A percentile compares a stretch with the other conserved stretches of the same genome.
These are phyloP conservation scores for Tylochromis polylepis DNA, from an alignment of 2,113 vertebrate genomes.

Conservation along the genomic window DNA sequence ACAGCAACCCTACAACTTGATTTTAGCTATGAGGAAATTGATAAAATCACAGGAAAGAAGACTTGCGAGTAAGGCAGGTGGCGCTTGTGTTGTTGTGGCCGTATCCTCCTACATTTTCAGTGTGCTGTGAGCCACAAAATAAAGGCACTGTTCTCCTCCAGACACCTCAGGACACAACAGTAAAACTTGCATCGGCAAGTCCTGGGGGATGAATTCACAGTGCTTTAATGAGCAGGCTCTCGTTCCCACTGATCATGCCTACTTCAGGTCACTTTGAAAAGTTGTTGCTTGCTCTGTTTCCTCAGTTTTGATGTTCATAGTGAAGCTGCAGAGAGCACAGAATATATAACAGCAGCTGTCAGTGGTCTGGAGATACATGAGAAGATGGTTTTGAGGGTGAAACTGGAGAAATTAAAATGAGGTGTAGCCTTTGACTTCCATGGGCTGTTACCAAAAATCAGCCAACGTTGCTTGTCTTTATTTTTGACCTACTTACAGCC, in stretches of 20 bases:
- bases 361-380: background rate
- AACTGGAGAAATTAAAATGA: background rate
- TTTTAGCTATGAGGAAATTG: background rate
- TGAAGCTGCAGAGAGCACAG: background rate
- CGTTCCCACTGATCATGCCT: background rate
- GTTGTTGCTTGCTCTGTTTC: background rate
- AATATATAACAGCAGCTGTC: background rate
- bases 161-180: background rate
- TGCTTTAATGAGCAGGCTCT: background rate
- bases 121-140: background rate
- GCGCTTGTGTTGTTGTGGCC: background rate
- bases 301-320: background rate
- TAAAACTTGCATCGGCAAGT: background rate
- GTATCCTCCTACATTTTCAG: background rate
- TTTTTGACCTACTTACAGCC: background rate
- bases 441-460: background rate
- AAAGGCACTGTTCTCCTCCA: background rate
- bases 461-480: background rate
- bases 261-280: background rate
- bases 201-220: background rate
- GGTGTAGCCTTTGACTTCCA: background rate
- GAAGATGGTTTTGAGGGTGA: background rate
- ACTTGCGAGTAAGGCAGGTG: background rate
- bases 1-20: background rate
- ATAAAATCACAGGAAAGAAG: background rate